These are phyloP conservation scores for Notarius quadriscutis DNA, from an alignment of 2,113 vertebrate species.

Conservation along the genomic window DNA sequence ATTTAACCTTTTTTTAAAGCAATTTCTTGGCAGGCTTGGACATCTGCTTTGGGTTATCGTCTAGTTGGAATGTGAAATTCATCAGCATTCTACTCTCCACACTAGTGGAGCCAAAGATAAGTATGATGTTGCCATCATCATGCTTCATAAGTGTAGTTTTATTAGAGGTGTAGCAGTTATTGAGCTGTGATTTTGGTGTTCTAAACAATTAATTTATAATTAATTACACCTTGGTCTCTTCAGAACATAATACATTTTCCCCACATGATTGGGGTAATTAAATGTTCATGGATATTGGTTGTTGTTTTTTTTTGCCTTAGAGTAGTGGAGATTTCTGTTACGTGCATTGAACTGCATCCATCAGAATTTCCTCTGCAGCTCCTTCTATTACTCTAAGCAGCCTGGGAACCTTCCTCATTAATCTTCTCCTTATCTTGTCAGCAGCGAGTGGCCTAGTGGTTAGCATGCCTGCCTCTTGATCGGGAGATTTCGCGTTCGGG, in stretches of 20 bases:
- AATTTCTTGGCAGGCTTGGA: not conserved
- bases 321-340: not conserved
- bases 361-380: not conserved
- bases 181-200: not conserved
- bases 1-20: not conserved
- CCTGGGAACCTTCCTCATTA: not conserved
- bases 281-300: too few species aligned
- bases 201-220: not conserved
- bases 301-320: too few species aligned
- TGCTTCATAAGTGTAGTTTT: not conserved
- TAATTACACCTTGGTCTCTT: not conserved
- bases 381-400: not conserved
- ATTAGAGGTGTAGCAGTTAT: not conserved
- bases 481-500: too few species aligned
- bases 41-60: too few species aligned
- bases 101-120: too few species aligned
- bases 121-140: not conserved
- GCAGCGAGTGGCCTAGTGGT: too few species aligned
- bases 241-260: not conserved
- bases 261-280: too few species aligned
- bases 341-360: not conserved
- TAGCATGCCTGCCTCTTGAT: too few species aligned
- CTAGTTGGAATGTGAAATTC: too few species aligned
- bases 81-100: too few species aligned
- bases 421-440: not conserved